These are phyloP conservation scores for Gymnarchus niloticus DNA, from an alignment of 2,113 vertebrate genomes.

Conservation along the genomic window DNA sequence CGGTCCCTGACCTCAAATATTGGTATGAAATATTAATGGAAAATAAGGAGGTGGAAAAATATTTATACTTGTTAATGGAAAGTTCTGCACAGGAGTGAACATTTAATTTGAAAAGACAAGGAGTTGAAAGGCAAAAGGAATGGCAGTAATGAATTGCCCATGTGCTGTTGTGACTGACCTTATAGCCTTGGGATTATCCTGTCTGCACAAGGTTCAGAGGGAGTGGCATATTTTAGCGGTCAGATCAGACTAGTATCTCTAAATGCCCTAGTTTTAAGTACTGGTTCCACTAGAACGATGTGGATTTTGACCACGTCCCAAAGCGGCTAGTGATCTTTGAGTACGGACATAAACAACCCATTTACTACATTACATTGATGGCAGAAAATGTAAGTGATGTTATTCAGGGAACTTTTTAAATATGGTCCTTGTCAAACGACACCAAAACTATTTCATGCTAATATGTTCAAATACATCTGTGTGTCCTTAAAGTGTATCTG, in stretches of 20 bases:
- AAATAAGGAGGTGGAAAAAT: not conserved
- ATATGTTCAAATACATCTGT: not conserved
- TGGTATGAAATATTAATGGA: not conserved
- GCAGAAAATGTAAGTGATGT: not conserved
- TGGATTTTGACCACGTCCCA: not conserved
- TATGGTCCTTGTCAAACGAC: not conserved
- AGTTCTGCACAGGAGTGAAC: not conserved
- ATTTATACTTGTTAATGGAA: not conserved
- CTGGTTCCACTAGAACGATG: not conserved
- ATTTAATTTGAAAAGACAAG: not conserved
- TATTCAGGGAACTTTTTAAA: not conserved
- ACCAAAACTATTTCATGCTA: not conserved
- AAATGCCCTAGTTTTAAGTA: not conserved
- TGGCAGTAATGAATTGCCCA: constrained; percentile 9
- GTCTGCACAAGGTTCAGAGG: not conserved
- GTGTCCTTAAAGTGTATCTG: too few relatives aligned
- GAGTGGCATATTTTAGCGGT: constrained; percentile 8
- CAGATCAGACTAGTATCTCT: not conserved
- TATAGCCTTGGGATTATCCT: not conserved
- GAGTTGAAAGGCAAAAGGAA: not conserved
- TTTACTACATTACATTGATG: not conserved
- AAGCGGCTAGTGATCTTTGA: not conserved
- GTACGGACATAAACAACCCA: not conserved
- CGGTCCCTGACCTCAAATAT: not conserved
- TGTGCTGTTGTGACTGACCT: not conserved